These are phyloP conservation scores for Apistogramma diplotaenia DNA, from an alignment of 2,113 vertebrate genomes.

Conservation along the genomic window DNA sequence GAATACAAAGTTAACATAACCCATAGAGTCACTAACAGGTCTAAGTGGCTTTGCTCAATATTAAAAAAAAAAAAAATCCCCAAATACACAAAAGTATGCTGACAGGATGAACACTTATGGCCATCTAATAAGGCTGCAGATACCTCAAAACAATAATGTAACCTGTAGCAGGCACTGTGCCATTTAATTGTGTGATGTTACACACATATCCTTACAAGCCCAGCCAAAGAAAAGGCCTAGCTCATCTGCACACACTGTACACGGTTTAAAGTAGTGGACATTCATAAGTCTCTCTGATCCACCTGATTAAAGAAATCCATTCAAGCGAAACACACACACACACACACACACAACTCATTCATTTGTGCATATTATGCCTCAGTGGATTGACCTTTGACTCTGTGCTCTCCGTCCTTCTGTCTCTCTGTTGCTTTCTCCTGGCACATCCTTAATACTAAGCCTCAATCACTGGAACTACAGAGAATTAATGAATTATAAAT, in stretches of 20 bases:
- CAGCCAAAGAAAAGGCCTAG: slow-evolving; percentile 5
- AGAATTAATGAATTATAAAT: slow-evolving; percentile 72
- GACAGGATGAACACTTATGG: not conserved
- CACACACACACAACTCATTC: not conserved
- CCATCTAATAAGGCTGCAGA: not conserved
- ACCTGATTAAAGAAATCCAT: slow-evolving; percentile 68
- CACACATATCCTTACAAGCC: not conserved
- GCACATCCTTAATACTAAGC: slow-evolving; percentile 59
- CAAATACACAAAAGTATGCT: not conserved
- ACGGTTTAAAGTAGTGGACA: slow-evolving; percentile 62
- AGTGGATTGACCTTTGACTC: slow-evolving; percentile 68
- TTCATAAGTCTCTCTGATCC: slow-evolving; percentile 65
- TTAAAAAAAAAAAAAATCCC: not conserved
- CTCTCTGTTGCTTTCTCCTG: slow-evolving; percentile 14
- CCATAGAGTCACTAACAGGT: not conserved
- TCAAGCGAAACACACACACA: not conserved
- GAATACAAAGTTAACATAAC: not conserved
- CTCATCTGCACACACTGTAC: slow-evolving; percentile 5
- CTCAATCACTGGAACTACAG: slow-evolving; percentile 55
- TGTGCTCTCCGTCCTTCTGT: not conserved
- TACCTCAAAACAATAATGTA: not conserved
- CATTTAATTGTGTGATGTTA: slow-evolving; percentile 29
- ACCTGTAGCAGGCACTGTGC: not conserved
- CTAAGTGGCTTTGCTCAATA: not conserved
- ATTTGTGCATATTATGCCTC: slow-evolving; percentile 61